Conservation (phyloP, 2,888 invertebrate species). For the Athetis lepigone region DNA sequence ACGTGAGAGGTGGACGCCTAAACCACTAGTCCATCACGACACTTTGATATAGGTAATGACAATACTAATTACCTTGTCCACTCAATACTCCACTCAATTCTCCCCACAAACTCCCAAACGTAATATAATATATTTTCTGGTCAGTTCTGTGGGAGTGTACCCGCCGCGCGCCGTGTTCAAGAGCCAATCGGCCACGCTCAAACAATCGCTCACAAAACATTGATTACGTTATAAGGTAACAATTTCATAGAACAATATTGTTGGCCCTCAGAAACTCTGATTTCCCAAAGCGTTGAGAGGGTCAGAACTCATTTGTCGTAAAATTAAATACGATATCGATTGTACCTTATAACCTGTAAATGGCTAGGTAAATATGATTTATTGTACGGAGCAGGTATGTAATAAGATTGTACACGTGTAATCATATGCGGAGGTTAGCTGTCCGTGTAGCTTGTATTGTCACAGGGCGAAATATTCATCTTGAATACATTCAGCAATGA, state of each 20-base stretch:
- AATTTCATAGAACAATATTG: conserved; percentile 12
- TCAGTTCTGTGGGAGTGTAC: neutral
- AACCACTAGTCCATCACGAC: no score
- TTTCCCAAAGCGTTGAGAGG: conserved; percentile 40
- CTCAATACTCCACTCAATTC: no score
- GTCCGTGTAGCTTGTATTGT: no score
- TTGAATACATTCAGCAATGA: neutral
- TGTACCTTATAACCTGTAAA: neutral
- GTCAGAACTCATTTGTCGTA: neutral
- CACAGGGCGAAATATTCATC: no score
- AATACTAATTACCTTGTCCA: no score
- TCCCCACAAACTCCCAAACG: no score
- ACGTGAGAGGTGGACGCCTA: no score
- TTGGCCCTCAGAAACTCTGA: conserved; percentile 18
- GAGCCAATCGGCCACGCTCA: conserved; percentile 5
- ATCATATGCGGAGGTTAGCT: no score
- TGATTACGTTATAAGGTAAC: conserved; percentile 9
- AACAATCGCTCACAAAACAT: conserved; percentile 11
- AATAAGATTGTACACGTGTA: no score
- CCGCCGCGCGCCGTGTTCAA: no score
- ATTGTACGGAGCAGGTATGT: neutral
- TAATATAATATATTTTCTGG: neutral
- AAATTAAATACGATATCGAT: conserved; percentile 9
- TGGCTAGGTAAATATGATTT: neutral
- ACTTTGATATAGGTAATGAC: no score